phyloP scores from a whole-genome alignment of 2,113 vertebrate genomes.

The Gymnarchus niloticus region DNA sequence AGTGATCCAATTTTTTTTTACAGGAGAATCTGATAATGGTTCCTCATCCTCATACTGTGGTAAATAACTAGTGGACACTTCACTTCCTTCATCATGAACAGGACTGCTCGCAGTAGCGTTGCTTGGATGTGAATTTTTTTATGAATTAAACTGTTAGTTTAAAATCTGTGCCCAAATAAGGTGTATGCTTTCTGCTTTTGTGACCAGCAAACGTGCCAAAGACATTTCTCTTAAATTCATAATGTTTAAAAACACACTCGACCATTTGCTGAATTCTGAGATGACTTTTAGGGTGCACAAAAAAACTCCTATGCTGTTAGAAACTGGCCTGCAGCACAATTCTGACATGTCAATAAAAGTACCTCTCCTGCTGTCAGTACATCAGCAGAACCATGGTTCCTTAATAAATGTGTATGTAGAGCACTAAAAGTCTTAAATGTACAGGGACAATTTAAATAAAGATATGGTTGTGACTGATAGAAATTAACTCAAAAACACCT shows the following conservation, averaged over 20 bases:
- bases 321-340: neutral
- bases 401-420: neutral
- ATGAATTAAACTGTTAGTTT: conserved; percentile 5
- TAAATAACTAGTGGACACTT: no score
- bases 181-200: conserved; percentile 30
- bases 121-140: neutral
- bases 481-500: no score
- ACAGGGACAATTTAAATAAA: neutral
- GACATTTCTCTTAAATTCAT: conserved; percentile 35
- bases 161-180: conserved; percentile 15
- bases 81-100: neutral
- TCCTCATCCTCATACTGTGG: neutral
- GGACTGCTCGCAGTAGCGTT: neutral
- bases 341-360: neutral
- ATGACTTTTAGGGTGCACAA: no score
- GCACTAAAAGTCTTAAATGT: neutral
- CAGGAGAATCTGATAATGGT: neutral
- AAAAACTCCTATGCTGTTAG: no score
- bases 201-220: conserved; percentile 33
- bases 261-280: no score
- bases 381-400: neutral
- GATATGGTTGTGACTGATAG: neutral
- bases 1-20: no score
- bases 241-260: conserved; percentile 34
- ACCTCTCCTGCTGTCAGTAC: neutral